Conservation (phyloP, 2,888 invertebrate genomes). For the Synanthedon andrenaeformis region DNA sequence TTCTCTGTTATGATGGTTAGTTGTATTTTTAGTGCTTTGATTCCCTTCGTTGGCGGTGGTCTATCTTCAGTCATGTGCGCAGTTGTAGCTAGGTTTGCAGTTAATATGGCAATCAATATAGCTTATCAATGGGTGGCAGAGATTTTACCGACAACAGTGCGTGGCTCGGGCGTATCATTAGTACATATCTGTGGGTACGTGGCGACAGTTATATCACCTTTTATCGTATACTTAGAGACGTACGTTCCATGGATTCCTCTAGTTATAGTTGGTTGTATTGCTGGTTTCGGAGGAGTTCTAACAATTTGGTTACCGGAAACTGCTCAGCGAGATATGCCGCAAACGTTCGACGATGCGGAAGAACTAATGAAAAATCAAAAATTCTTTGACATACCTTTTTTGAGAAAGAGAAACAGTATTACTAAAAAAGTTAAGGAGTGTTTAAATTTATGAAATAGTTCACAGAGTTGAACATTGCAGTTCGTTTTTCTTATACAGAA, state of each 20-base stretch:
- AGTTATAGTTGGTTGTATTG: constrained; percentile 25
- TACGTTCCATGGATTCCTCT: constrained; percentile 37
- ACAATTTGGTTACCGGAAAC: constrained; percentile 44
- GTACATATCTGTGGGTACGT: constrained; percentile 39
- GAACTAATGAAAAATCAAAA: constrained; percentile 24
- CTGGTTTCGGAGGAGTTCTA: constrained; percentile 21
- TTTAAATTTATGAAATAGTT: background rate
- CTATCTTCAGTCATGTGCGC: constrained; percentile 37
- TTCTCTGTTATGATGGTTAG: constrained; percentile 19
- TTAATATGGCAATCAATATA: constrained; percentile 37
- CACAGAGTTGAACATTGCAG: too few species aligned
- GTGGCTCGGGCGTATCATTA: constrained; percentile 39
- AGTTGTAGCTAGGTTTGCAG: constrained; percentile 36
- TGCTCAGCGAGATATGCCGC: constrained; percentile 41
- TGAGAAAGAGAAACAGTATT: constrained; percentile 11
- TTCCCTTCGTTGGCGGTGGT: constrained; percentile 29
- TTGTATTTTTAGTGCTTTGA: constrained; percentile 29
- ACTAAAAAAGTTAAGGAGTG: constrained; percentile 10
- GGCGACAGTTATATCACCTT: constrained; percentile 39
- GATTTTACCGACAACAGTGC: constrained; percentile 38
- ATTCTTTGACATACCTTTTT: constrained; percentile 35
- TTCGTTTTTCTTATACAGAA: too few species aligned
- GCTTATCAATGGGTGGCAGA: constrained; percentile 45
- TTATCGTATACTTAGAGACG: constrained; percentile 40
- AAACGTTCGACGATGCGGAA: constrained; percentile 49